A percentile compares a stretch with the other conserved stretches of the same genome.
Evolutionary conservation across 2,797 vertebrate genomes (phyloP).

Genomic region (Phoeniculus purpureus): DNA sequence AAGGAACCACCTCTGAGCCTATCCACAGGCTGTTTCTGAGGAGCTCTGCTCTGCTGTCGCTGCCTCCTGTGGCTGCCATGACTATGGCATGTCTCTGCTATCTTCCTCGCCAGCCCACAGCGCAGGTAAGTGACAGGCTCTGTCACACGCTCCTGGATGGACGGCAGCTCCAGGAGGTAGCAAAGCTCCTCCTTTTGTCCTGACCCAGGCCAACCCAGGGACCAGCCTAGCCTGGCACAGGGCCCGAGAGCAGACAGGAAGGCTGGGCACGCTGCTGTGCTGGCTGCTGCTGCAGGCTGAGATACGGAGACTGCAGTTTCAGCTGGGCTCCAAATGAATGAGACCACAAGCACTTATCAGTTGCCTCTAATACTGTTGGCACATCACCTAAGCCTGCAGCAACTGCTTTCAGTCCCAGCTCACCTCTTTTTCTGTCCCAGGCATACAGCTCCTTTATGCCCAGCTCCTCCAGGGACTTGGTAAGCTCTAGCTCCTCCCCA

Average conservation of each 20-base stretch:
- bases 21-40: not conserved
- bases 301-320: not conserved
- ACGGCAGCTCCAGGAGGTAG: not conserved
- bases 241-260: conserved; percentile 9
- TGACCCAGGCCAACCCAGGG: not conserved
- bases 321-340: not conserved
- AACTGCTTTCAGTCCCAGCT: not conserved
- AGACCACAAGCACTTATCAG: not conserved
- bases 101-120: not conserved
- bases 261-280: not conserved
- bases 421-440: conserved; percentile 90
- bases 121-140: not conserved
- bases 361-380: not conserved
- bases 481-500: conserved; percentile 88
- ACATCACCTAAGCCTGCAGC: not conserved
- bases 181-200: conserved; percentile 44
- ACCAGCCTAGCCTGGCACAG: conserved; percentile 20
- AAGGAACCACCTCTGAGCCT: not conserved
- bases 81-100: conserved; percentile 14
- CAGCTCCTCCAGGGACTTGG: conserved; percentile 88
- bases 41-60: not conserved
- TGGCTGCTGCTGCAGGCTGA: not conserved
- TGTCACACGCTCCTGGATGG: accelerated
- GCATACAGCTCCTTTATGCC: conserved; percentile 93
- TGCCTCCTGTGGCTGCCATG: conserved; percentile 17